phyloP scores from a whole-genome alignment of 2,797 vertebrate genomes.

The Catamblyrhynchus diadema region DNA sequence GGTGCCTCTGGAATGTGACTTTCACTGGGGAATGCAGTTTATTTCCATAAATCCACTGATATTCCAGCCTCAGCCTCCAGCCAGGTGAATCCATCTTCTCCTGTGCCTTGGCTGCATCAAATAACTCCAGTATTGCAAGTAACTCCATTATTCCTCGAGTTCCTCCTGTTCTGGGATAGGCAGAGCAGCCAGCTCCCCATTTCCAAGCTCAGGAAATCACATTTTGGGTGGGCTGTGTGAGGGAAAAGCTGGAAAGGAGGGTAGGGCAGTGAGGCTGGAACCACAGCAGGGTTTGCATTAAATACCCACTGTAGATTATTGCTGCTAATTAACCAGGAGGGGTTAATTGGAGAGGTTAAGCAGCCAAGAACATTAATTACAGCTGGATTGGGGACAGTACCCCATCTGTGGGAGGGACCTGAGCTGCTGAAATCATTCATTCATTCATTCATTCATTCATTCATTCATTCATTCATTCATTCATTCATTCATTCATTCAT shows the following conservation, averaged over 20 bases:
- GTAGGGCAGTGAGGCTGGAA: not conserved
- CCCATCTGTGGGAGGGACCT: not conserved
- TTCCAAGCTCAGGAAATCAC: not conserved
- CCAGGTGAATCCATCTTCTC: not conserved
- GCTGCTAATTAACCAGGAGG: not conserved
- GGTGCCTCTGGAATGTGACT: not conserved
- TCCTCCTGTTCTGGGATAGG: not conserved
- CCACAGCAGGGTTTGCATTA: not conserved
- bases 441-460: not conserved
- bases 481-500: not conserved
- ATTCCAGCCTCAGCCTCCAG: not conserved
- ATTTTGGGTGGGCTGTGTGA: no score
- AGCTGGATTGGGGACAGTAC: not conserved
- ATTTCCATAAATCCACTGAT: not conserved
- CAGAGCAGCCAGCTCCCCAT: not conserved
- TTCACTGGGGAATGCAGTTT: not conserved
- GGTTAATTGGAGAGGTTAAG: not conserved
- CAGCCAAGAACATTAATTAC: accelerated
- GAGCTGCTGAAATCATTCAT: not conserved
- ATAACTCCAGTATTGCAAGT: no score
- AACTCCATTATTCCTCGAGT: not conserved
- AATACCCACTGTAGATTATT: not conserved
- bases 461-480: not conserved
- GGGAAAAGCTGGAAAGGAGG: not conserved
- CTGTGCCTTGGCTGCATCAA: not conserved